Evolutionary conservation across 2,113 vertebrate genomes (phyloP).

Genomic region (Alethe diademata): DNA sequence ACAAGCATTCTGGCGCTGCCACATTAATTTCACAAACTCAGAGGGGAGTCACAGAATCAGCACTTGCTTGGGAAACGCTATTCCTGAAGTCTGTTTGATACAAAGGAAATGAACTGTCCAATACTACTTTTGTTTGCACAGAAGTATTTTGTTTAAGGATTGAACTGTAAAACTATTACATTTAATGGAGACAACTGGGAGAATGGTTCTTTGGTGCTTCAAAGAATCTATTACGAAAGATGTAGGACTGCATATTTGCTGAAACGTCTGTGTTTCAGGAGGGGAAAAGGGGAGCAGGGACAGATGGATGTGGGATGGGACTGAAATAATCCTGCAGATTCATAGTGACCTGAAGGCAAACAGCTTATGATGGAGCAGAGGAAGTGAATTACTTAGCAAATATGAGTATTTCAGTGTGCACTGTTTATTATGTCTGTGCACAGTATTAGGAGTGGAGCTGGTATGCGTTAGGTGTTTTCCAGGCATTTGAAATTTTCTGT

Average conservation of each 20-base stretch:
- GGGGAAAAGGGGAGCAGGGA: neutral
- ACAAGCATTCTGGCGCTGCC: neutral
- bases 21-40: neutral
- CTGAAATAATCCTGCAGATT: constrained; percentile 30
- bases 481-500: neutral
- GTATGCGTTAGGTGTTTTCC: neutral
- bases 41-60: neutral
- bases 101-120: fast-evolving
- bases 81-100: neutral
- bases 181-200: neutral
- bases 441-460: neutral
- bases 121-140: neutral
- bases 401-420: neutral
- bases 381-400: neutral
- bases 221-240: neutral
- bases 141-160: neutral
- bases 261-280: neutral
- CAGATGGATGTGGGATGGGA: constrained; percentile 25
- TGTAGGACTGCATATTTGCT: neutral
- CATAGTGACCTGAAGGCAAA: constrained; percentile 9
- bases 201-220: neutral
- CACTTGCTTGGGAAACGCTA: neutral
- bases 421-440: neutral
- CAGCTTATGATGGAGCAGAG: neutral
- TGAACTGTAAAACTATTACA: neutral